Base-by-base conservation (phyloP, 1,140 invertebrate species). In the Pseudomyrmex cubaensis region DNA sequence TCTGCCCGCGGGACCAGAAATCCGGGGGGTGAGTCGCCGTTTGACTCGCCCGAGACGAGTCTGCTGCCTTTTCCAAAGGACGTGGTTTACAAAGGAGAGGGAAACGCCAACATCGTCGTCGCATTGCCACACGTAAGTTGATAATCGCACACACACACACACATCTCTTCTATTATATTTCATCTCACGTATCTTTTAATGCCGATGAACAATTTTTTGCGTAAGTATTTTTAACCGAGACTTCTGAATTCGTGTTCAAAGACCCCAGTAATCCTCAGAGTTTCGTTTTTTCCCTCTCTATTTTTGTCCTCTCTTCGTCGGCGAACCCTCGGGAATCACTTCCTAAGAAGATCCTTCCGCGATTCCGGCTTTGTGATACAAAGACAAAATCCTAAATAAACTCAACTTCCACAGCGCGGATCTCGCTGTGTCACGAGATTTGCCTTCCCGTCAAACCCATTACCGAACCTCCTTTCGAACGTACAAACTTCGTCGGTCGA, bases 91-190 rank as follows among this genome's bases (percentile, higher is more conserved):
- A 90, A 92, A 69, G 94, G 94, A 35, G 94, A 95, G 85, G 95
- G 95, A 67, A 95, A 95, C 82, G 93, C 94, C 12, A 95, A 95
- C 84, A 84, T 95, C 35, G 94, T 95, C 9, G 74, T 95, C 50
- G 93, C 95, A 20, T 48, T 95, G 15, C 90, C 93, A 63, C 77
- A 90, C 66, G 95, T 95, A 85, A 93, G 92, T 90, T 13, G 5
- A 61, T 66, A 59, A 80, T 56, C 13, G 46, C 22, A 17, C 17
- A 20, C 54, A 2, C 50, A 35, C 5, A 35, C 35, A 35, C 0
- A 35, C 35, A 48, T 35, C 50, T 48, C 35, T 25, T 10, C 2
- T 63, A 50, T n/a, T 52, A 48, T 25, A 7, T 17, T 2, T 15
- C 12, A n/a, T 17, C 2, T 10, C 9, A 20, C 10, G 0, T 20